Evolutionary conservation across 2,888 invertebrate genomes (phyloP).

Genomic region (Cosmopolites sordidus): DNA sequence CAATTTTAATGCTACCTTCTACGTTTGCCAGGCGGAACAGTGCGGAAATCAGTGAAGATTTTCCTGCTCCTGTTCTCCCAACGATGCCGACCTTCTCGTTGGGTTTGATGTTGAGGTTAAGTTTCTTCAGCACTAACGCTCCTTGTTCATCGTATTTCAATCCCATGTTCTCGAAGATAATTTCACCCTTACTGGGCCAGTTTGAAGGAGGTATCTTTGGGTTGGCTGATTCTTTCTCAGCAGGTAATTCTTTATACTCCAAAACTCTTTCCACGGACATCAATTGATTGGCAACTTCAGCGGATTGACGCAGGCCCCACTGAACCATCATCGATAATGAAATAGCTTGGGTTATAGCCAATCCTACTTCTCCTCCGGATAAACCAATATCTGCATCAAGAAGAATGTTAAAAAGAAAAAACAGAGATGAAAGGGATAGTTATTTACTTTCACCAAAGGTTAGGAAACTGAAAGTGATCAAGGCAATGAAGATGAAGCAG

Average conservation of each 20-base stretch:
- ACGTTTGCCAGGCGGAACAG: conserved; percentile 71
- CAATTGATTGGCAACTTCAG: conserved; percentile 73
- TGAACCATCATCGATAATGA: conserved; percentile 59
- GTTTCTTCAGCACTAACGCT: conserved; percentile 65
- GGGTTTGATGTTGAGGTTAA: conserved; percentile 63
- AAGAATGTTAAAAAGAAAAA: too few species aligned
- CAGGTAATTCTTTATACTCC: conserved; percentile 68
- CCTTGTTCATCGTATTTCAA: conserved; percentile 63
- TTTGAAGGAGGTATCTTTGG: conserved; percentile 46
- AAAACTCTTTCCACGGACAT: conserved; percentile 80
- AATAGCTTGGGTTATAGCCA: conserved; percentile 63
- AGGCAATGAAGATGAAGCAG: conserved; percentile 59
- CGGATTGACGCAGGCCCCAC: conserved; percentile 81
- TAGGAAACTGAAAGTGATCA: conserved; percentile 64
- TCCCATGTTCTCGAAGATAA: conserved; percentile 59
- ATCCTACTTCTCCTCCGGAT: conserved; percentile 57
- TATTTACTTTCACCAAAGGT: conserved; percentile 46
- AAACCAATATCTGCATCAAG: conserved; percentile 31
- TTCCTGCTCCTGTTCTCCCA: conserved; percentile 80
- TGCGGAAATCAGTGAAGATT: conserved; percentile 73
- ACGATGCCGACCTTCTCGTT: conserved; percentile 76
- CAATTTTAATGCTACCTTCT: conserved; percentile 67
- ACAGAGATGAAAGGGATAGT: too few species aligned
- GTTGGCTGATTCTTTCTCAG: conserved; percentile 54
- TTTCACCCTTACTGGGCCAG: conserved; percentile 67